A percentile compares a stretch with the other conserved stretches of the same genome.
Conservation (phyloP, 2,113 vertebrate species). For the Nymphicus hollandicus region DNA sequence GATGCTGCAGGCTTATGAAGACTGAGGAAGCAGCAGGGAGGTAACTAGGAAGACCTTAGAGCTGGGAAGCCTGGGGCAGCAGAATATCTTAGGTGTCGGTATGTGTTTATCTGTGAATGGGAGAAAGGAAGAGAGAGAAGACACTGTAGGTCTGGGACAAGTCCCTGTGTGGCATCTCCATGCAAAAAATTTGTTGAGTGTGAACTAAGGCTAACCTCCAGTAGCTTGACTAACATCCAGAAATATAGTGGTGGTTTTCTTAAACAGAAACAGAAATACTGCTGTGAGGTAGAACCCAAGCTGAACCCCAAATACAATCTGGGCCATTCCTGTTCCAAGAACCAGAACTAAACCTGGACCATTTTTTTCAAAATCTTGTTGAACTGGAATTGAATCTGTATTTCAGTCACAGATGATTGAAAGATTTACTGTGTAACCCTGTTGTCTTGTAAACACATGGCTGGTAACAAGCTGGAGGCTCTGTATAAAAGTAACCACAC, state of each 20-base stretch:
- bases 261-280: not conserved
- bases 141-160: not conserved
- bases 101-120: not conserved
- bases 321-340: not conserved
- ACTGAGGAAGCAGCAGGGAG: not conserved
- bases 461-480: not conserved
- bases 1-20: not conserved
- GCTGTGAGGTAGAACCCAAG: not conserved
- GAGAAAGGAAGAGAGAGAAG: not conserved
- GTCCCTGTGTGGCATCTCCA: not conserved
- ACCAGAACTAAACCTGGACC: not conserved
- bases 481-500: not conserved
- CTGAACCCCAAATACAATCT: not conserved
- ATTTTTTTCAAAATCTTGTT: not conserved
- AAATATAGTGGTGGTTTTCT: not conserved
- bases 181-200: not conserved
- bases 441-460: not conserved
- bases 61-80: not conserved
- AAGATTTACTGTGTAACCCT: not conserved
- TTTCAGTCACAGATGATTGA: not conserved
- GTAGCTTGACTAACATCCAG: not conserved
- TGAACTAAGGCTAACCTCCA: not conserved
- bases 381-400: not conserved
- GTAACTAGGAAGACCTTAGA: not conserved
- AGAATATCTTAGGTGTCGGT: not conserved